phyloP scores from a whole-genome alignment of 2,888 invertebrate species.

The Scaptomyza cyrtandrae region DNA sequence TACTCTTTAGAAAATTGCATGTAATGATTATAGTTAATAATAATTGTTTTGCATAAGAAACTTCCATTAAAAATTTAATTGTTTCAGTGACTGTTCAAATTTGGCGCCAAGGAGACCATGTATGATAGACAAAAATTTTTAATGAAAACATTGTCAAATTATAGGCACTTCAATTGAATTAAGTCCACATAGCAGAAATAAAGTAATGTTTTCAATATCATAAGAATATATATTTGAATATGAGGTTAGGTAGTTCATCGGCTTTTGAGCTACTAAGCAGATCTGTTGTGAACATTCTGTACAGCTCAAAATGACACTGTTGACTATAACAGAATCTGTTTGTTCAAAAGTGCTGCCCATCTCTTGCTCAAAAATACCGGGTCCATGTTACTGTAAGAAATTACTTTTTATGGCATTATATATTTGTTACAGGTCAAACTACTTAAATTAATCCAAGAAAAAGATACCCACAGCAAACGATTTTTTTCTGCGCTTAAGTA shows the following conservation, averaged over 20 bases:
- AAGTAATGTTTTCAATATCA: no score
- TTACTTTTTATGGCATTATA: neutral
- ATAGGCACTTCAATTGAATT: no score
- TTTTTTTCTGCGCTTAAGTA: no score
- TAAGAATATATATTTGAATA: no score
- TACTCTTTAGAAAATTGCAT: neutral
- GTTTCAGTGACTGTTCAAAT: neutral
- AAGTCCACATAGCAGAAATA: no score
- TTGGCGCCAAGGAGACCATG: neutral
- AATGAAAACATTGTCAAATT: no score
- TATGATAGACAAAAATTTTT: neutral
- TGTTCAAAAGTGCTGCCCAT: neutral
- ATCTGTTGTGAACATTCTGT: neutral
- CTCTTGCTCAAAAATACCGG: neutral
- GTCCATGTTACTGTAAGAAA: neutral
- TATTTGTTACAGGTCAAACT: neutral
- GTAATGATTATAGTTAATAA: no score
- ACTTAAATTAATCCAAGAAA: neutral
- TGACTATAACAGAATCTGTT: neutral
- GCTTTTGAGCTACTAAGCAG: neutral
- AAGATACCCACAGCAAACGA: neutral
- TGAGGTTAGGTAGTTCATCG: neutral
- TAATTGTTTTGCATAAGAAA: no score
- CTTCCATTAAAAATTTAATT: neutral
- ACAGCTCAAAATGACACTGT: slow-evolving; percentile 10